These are phyloP conservation scores for Siniperca chuatsi DNA, from an alignment of 2,113 vertebrate species.

Conservation along the genomic window DNA sequence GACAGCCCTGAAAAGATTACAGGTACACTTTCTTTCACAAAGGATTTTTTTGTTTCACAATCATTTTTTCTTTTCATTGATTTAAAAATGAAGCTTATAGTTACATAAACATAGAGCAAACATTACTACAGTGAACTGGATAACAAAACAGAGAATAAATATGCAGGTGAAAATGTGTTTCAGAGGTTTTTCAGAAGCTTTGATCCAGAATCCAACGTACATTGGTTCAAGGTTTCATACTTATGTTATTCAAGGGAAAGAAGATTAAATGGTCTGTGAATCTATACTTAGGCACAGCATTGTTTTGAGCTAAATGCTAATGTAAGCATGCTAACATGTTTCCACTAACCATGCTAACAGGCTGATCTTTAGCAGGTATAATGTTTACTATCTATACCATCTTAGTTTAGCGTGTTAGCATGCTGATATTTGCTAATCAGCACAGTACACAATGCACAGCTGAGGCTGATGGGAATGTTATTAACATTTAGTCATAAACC, in stretches of 20 bases:
- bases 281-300: no score
- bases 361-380: not conserved
- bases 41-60: no score
- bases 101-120: no score
- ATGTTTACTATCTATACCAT: not conserved
- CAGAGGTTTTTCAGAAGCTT: conserved; percentile 5
- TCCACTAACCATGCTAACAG: no score
- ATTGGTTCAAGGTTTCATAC: not conserved
- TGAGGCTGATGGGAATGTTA: not conserved
- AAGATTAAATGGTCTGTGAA: not conserved
- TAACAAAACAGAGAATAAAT: not conserved
- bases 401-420: not conserved
- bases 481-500: not conserved
- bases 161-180: conserved; percentile 17
- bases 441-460: no score
- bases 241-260: not conserved
- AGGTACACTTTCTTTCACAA: conserved; percentile 74
- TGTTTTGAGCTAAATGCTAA: not conserved
- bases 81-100: not conserved
- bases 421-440: not conserved
- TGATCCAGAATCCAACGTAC: not conserved
- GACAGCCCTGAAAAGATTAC: conserved; percentile 87
- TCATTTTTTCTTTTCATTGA: not conserved
- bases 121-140: not conserved
- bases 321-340: not conserved